A percentile compares a stretch with the other conserved stretches of the same genome.
Evolutionary conservation across 37 sponge, comb jelly and placozoan genomes (phyloP).

Genomic region (Axinella damicornis): DNA sequence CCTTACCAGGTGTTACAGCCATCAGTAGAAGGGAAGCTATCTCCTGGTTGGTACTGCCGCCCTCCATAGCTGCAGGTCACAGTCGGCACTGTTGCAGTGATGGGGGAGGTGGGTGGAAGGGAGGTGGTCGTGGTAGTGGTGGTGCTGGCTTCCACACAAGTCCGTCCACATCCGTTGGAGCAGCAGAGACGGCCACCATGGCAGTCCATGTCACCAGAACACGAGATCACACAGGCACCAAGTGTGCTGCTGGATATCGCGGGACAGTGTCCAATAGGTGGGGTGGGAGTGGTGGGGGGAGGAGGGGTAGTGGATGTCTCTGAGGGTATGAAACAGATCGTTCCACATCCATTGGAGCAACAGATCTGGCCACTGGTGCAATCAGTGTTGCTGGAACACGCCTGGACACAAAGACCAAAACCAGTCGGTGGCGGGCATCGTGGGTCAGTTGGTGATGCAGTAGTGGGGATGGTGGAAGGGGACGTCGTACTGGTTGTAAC

Average conservation of each 20-base stretch:
- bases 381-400: not conserved
- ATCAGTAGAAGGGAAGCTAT: slow-evolving; percentile 29
- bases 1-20: slow-evolving; percentile 38
- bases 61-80: too few species aligned
- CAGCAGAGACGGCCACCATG: slow-evolving; percentile 26
- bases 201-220: slow-evolving; percentile 20
- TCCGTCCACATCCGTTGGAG: slow-evolving; percentile 47
- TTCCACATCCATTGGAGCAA: slow-evolving; percentile 11
- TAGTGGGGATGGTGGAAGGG: not conserved
- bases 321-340: not conserved
- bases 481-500: not conserved
- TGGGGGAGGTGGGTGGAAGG: too few species aligned
- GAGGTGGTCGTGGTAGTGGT: too few species aligned
- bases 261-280: too few species aligned
- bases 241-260: too few species aligned
- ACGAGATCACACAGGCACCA: too few species aligned
- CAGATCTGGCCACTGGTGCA: not conserved
- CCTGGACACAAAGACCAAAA: not conserved
- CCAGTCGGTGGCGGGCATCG: not conserved
- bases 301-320: too few species aligned
- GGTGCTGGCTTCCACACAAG: slow-evolving; percentile 4
- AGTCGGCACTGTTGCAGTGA: too few species aligned
- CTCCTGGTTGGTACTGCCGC: slow-evolving; percentile 10
- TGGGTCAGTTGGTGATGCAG: not conserved
- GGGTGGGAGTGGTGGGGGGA: too few species aligned